Percentiles rank a stretch among this genome's conserved stretches.
phyloP scores from a whole-genome alignment of 2,888 invertebrate genomes.

The Spisula subtruncata region DNA sequence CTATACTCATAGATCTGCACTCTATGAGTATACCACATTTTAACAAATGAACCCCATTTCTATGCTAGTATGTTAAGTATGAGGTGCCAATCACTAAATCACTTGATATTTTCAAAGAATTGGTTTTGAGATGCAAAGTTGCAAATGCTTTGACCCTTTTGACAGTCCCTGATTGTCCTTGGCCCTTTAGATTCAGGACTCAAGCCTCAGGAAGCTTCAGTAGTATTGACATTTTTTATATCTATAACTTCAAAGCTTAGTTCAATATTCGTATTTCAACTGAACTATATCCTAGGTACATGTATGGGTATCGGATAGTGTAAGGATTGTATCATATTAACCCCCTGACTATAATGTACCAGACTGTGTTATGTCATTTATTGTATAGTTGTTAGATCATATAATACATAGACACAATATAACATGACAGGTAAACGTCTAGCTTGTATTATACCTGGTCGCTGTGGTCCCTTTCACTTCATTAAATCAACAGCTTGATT shows the following conservation, averaged over 20 bases:
- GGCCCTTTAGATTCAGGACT: not conserved
- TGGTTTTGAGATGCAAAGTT: too few species aligned
- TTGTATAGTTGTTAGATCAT: not conserved
- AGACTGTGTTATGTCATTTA: constrained; percentile 6
- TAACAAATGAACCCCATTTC: too few species aligned
- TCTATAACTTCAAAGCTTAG: too few species aligned
- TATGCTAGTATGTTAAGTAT: too few species aligned
- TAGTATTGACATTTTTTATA: too few species aligned
- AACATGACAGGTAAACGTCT: constrained; percentile 46
- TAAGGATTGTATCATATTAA: not conserved
- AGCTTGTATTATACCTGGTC: constrained; percentile 3
- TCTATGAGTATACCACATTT: too few species aligned
- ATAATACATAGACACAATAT: constrained; percentile 13
- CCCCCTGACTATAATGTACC: not conserved
- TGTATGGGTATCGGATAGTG: too few species aligned
- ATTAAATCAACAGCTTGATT: constrained; percentile 14
- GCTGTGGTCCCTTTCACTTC: constrained; percentile 16
- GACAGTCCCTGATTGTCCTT: not conserved
- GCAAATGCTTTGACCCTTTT: not conserved
- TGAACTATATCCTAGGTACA: not conserved
- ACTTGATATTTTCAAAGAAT: too few species aligned
- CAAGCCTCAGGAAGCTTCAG: too few species aligned
- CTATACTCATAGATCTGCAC: too few species aligned
- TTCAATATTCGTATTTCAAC: not conserved
- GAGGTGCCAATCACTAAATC: too few species aligned